A percentile compares a stretch with the other conserved stretches of the same genome.
Evolutionary conservation across 2,113 vertebrate genomes (phyloP).

Genomic region (Oostethus manadensis): DNA sequence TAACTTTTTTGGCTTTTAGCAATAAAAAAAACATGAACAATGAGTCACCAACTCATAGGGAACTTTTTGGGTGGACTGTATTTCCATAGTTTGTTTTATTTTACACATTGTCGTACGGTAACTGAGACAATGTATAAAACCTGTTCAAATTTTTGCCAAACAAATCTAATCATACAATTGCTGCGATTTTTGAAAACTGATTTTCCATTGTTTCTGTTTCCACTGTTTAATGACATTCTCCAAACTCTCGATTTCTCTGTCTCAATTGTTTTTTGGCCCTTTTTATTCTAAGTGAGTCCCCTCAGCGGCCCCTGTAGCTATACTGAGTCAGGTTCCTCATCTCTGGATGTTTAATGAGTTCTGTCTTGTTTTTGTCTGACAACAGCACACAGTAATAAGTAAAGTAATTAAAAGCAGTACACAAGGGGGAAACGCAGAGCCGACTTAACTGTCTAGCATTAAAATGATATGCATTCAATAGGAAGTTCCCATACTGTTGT

Average conservation of each 20-base stretch:
- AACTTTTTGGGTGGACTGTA: too few relatives aligned
- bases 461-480: conserved; percentile 54
- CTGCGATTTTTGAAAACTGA: too few relatives aligned
- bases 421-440: conserved; percentile 29
- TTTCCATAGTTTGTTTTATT: too few relatives aligned
- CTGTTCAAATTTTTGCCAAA: too few relatives aligned
- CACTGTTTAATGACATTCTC: conserved; percentile 21
- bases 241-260: conserved; percentile 21
- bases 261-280: conserved; percentile 29
- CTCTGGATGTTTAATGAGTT: conserved; percentile 72
- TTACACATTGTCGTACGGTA: too few relatives aligned
- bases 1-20: too few relatives aligned
- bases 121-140: too few relatives aligned
- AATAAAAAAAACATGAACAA: too few relatives aligned
- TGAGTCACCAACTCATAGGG: too few relatives aligned
- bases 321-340: conserved; percentile 66
- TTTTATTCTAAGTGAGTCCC: conserved; percentile 57
- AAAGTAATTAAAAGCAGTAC: conserved; percentile 73
- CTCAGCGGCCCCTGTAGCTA: conserved; percentile 55
- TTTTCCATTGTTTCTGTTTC: background rate
- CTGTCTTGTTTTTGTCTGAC: conserved; percentile 71
- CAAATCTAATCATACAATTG: too few relatives aligned
- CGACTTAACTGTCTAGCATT: conserved; percentile 51
- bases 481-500: conserved; percentile 31
- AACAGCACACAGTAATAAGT: conserved; percentile 69